Evolutionary conservation across 2,113 vertebrate species (phyloP).

Genomic region (Manacus vitellinus): DNA sequence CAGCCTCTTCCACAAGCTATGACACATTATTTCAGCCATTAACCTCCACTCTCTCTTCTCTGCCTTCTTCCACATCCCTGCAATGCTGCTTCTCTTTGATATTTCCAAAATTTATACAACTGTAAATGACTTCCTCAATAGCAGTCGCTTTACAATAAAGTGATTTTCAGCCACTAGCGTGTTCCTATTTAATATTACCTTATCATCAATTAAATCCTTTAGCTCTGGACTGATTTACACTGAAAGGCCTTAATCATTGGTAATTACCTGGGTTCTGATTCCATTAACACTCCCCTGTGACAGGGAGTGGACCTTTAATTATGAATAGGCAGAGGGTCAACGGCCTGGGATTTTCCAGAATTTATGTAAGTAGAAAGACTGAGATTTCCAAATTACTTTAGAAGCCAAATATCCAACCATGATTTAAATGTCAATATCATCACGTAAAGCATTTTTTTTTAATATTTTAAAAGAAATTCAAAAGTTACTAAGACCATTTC

Average conservation of each 20-base stretch:
- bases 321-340: background rate
- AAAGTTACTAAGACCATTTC: background rate
- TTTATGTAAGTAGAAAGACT: background rate
- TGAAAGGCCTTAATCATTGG: background rate
- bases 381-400: background rate
- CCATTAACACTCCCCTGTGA: background rate
- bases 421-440: background rate
- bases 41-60: background rate
- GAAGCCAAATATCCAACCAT: background rate
- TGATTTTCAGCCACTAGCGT: background rate
- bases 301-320: background rate
- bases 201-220: background rate
- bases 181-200: background rate
- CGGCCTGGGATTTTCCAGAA: background rate
- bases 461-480: background rate
- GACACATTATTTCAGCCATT: background rate
- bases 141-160: conserved; percentile 26
- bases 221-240: background rate
- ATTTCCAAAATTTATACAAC: background rate
- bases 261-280: background rate
- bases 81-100: background rate
- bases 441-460: background rate
- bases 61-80: background rate
- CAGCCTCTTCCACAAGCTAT: background rate
- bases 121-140: background rate